phyloP scores from a whole-genome alignment of 2,797 vertebrate genomes.

The Delichon dasypus region DNA sequence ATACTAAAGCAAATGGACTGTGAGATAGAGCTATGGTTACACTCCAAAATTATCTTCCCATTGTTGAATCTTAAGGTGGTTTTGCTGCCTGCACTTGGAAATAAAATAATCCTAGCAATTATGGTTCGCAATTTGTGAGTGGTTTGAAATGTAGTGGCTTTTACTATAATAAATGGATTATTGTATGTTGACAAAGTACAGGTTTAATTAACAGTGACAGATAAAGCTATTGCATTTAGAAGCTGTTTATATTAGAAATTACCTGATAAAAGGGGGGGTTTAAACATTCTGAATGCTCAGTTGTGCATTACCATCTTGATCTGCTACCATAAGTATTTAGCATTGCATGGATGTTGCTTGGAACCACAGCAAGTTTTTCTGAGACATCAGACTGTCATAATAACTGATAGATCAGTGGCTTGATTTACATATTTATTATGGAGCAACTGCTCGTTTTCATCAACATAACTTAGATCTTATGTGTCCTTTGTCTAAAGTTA shows the following conservation, averaged over 20 bases:
- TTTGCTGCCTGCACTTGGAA: conserved; percentile 76
- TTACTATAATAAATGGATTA: conserved; percentile 85
- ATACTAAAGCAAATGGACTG: conserved; percentile 74
- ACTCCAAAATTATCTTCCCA: conserved; percentile 62
- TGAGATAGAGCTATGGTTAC: conserved; percentile 67
- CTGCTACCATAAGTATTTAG: conserved; percentile 1
- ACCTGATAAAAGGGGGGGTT: conserved; percentile 71
- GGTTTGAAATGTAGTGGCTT: conserved; percentile 84
- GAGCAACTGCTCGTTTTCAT: conserved; percentile 35
- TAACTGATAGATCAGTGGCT: conserved; percentile 51
- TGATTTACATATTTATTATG: conserved; percentile 44
- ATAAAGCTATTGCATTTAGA: conserved; percentile 76
- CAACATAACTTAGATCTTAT: conserved; percentile 37
- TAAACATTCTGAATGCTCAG: neutral
- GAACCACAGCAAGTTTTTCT: conserved; percentile 19
- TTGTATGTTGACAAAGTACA: conserved; percentile 85
- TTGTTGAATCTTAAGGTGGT: conserved; percentile 69
- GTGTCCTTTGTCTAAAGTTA: conserved; percentile 40
- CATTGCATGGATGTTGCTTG: neutral
- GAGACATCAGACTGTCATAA: conserved; percentile 12
- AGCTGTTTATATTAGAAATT: conserved; percentile 75
- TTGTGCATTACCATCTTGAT: conserved; percentile 12
- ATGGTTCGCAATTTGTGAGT: conserved; percentile 84
- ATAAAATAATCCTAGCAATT: conserved; percentile 83
- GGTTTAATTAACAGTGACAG: conserved; percentile 88